Evolutionary conservation across 2,888 invertebrate species (phyloP).

Genomic region (Deroplatys truncata): DNA sequence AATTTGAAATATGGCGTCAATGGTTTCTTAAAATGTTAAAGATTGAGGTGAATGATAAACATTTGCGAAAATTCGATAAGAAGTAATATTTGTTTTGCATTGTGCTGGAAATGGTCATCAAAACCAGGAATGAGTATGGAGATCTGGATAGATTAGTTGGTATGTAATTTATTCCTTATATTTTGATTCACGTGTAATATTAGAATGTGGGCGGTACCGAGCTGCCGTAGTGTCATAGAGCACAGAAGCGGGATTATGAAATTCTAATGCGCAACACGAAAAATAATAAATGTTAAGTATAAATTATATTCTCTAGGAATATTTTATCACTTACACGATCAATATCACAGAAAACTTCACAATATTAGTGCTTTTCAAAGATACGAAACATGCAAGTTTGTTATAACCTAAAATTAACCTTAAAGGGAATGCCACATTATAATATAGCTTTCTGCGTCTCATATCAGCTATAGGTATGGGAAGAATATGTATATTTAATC

Average conservation of each 20-base stretch:
- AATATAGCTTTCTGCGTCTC: too few relatives aligned
- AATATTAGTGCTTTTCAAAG: not conserved
- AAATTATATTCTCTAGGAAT: not conserved
- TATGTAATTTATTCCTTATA: conserved; percentile 1
- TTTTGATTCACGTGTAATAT: not conserved
- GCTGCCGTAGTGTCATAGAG: not conserved
- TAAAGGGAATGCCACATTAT: too few relatives aligned
- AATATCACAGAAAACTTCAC: not conserved
- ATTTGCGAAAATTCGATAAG: not conserved
- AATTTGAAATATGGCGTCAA: not conserved
- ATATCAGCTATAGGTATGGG: too few relatives aligned
- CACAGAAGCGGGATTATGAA: conserved; percentile 1
- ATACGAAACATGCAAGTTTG: not conserved
- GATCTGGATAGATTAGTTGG: conserved; percentile 27
- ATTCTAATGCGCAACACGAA: not conserved
- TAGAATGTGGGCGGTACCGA: not conserved
- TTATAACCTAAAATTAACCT: not conserved
- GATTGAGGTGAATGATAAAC: not conserved
- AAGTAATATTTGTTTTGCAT: not conserved
- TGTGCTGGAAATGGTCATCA: conserved; percentile 25
- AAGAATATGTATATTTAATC: not conserved
- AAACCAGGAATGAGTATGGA: conserved; percentile 24
- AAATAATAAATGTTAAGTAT: not conserved
- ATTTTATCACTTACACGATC: not conserved
- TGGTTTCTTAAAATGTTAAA: not conserved